Conservation (phyloP, 2,113 vertebrate species). For the Oreochromis spilurus region DNA sequence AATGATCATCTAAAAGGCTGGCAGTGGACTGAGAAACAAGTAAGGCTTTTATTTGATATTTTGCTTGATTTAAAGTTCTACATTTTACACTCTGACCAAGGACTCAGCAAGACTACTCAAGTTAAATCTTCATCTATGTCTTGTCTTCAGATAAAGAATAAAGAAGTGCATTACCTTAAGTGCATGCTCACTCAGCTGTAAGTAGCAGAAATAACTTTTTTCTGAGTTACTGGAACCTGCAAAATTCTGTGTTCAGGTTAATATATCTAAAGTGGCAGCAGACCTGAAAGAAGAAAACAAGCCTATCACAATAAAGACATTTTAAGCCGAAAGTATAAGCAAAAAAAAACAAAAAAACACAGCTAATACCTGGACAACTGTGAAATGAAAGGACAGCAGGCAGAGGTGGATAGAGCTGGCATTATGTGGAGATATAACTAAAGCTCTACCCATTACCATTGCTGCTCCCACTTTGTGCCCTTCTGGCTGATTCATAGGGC, state of each 20-base stretch:
- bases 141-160: background rate
- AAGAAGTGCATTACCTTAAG: background rate
- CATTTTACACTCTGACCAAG: background rate
- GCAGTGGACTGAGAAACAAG: background rate
- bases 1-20: background rate
- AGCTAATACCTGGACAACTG: background rate
- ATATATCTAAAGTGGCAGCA: background rate
- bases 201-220: background rate
- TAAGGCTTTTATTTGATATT: constrained; percentile 21
- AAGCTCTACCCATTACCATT: background rate
- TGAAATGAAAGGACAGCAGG: background rate
- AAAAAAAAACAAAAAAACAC: background rate
- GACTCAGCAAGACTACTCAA: background rate
- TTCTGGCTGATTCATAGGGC: background rate
- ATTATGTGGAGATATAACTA: background rate
- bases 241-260: background rate
- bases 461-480: background rate
- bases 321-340: background rate
- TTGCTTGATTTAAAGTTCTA: background rate
- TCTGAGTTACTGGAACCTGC: background rate
- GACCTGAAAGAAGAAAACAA: background rate
- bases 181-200: background rate
- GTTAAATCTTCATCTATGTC: background rate
- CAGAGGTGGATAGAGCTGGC: background rate
- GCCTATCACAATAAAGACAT: background rate